Base-by-base conservation (phyloP, 2,113 vertebrate species). In the Trogon melanurus region DNA sequence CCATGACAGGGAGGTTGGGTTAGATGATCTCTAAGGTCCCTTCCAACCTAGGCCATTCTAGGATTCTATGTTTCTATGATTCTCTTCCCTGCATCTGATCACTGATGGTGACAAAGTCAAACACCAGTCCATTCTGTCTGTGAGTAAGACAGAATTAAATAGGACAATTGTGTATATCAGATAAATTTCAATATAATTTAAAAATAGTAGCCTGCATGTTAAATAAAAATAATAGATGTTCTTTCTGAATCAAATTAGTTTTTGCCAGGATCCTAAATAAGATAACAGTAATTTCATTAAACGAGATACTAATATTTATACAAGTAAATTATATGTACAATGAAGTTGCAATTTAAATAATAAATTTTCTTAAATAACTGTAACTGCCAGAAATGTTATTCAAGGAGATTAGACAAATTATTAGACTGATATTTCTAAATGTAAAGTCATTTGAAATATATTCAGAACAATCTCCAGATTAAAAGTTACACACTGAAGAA, bases 371-470 rank as follows among this genome's bases (percentile, higher is more conserved):
- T 92, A 74, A 93, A 45, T 71, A 80, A 51, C 6, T 32, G 29
- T 36, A 76, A 61, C 38, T 62, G 13, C 25, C 85, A 89, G 41
- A 61, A 92, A 73, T 32, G 41, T 10, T 60, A 70, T 86, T 62
- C 61, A 88, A 92, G 72, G 23, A 41, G 16, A 66, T 91, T 88
- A 89, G n/a, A 25, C 22, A 88, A 92, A 85, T 45, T 85, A 72
- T 48, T 64, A 88, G 58, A 54, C 15, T 45, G 38, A 36, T 92
- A 90, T 74, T 86, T 89, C 67, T 85, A 80, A 76, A 78, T 66
- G 29, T 25, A 88, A 85, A 74, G 47, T 69, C 26, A 66, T 88
- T 90, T 85, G 85, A 95, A 88, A 87, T 74, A 88, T 54, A 74
- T 83, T 83, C 58, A 86, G 67, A 93, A 80, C 2, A 1, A 78